Evolutionary conservation across 2,888 invertebrate species (phyloP), one percentile per base, ranked within the genome.

Genomic region (Dicyrtoma fusca): DNA sequence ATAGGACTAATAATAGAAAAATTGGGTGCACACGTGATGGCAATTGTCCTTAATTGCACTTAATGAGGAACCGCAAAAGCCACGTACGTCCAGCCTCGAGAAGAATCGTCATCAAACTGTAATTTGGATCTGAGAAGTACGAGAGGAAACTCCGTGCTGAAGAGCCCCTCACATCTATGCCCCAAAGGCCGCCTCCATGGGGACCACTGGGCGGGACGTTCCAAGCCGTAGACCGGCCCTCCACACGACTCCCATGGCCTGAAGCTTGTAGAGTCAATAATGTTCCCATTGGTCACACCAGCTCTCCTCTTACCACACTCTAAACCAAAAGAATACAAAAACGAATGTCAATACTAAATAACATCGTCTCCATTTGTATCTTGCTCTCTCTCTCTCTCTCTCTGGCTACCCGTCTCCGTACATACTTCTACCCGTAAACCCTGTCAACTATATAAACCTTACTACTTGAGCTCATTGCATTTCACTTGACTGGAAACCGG

Each of bases 41-140:
- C 75, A 80, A 80, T 80, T 80, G 76, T 75, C 70, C 73, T 42
- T 79, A 79, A 80, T 80, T 77, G 77, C 78, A 77, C 80, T 78
- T 78, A 78, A 78, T 78, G 77, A 34, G 76, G 75, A 72, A 75
- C 69, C 69, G 61, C 72, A 74, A 71, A 71, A 71, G 74, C 71
- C 71, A 63, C 74, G 53, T 57, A 74, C 74, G 74, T 74, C 74
- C 71, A 71, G 47, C 68, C 63, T 65, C 70, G 70, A 59, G 66
- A 65, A 71, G 64, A 66, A 70, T 71, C 74, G 34, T 74, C 70
- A 49, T 66, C 55, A 47, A 68, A 71, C 74, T 74, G 71, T 65
- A 65, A 71, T 71, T 69, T 62, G 19, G 59, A 23, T 55, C 44
- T 34, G 62, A 45, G n/a, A 65, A 63, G 65, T 55, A 49, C 63